Evolutionary conservation across 2,113 vertebrate species (phyloP), one percentile per base, ranked within the genome.

Genomic region (Aldabrachelys gigantea): DNA sequence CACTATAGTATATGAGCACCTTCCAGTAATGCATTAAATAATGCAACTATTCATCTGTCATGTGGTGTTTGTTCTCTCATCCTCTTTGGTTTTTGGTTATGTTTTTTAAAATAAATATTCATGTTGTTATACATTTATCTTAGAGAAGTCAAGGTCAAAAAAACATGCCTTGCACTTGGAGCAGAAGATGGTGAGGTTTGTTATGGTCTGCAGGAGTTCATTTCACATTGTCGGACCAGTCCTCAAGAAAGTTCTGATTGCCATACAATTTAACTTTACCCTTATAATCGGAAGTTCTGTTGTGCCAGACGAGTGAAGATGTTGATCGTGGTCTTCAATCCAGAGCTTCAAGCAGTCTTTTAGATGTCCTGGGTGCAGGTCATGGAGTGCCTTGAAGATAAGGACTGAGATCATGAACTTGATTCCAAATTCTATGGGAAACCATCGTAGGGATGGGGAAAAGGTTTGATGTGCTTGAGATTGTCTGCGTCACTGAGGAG

Each of bases 191-290:
- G 29, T 85, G 4, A 17, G 78, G 62, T 19, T n/a, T 21, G 14
- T 69, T 8, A 35, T n/a, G 22, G 38, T 76, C 11, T 76, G 38
- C 7, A 0, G 2, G 1, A 1, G 4, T 80, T 89, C 13, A 4
- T 3, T 89, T 22, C 0, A 1, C 12, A 62, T 12, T 50, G 7
- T 53, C 84, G 19, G 69, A 2, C 17, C 3, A 56, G 86, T 59
- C 3, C 38, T 81, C 10, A 5, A 90, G 38, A 83, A 91, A 85
- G 54, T 1, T 83, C 1, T 82, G 4, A 25, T 83, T 90, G 79
- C n/a, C 81, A 6, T 85, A 81, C 31, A 81, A 6, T 4, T 25
- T 1, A 90, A 90, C 53, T 88, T 56, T 0, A 0, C 27, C 22
- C 72, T 88, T 78, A 16, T 89, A 47, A 9, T 85, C 4, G 90